Evolutionary conservation across 1,140 invertebrate genomes (phyloP), one percentile per base, ranked within the genome.

Genomic region (Eupristina koningsbergeri): DNA sequence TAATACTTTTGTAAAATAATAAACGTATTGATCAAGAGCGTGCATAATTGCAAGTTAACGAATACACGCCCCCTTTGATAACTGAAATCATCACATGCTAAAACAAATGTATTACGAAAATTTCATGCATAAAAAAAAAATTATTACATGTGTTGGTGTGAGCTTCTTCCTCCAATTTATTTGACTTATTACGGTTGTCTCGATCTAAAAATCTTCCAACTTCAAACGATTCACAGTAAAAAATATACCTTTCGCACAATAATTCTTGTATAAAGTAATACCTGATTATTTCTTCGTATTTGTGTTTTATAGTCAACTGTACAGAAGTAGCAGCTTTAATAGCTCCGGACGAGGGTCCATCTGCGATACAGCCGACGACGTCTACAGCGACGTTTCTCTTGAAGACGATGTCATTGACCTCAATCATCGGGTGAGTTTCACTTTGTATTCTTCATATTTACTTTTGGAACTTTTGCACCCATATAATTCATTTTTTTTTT

Each of bases 371-470:
- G 95, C 95, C 41, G 97, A 98, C 93, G 97, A 98, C 92, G 97
- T 98, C 94, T 97, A 97, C 92, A 97, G 96, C 84, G 97, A 98
- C 93, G 96, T 97, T 58, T 97, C 96, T 69, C 93, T 98, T 73
- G 96, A 97, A 91, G 97, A 98, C 89, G 97, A 98, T 92, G 97
- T 98, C 50, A 95, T 96, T 91, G 97, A 97, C 93, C 95, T 98
- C 87, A 98, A 96, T 92, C 96, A 97, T 91, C 97, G 96, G 94
- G 96, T 97, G 90, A 94, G 94, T 87, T 81, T 19, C 81, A 31
- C 74, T 82, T 87, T 85, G 26, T 80, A 45, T 80, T 36, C n/a
- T n/a, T n/a, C n/a, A n/a, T n/a, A n/a, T n/a, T n/a, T n/a, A n/a
- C n/a, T n/a, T n/a, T n/a, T n/a, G n/a, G n/a, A n/a, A n/a, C n/a